Evolutionary conservation across 2,888 invertebrate genomes (phyloP).

Genomic region (Stictocephala bisonia): DNA sequence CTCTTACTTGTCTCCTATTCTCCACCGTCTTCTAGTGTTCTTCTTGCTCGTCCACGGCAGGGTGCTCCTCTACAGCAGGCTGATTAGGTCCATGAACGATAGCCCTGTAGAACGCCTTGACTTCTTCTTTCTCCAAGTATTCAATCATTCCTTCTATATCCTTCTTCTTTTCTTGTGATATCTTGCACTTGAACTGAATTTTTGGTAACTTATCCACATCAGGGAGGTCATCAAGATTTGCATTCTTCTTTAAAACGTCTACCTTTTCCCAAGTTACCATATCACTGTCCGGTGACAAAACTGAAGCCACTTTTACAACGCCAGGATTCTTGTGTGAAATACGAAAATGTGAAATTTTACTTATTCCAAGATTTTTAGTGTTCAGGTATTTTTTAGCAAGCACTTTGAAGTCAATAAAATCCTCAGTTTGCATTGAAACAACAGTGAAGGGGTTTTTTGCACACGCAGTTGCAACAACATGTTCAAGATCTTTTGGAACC

Average conservation of each 20-base stretch:
- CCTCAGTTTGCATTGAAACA: constrained; percentile 41
- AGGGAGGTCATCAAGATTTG: constrained; percentile 38
- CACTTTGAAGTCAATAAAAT: constrained; percentile 42
- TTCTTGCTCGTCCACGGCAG: background rate
- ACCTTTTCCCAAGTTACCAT: constrained; percentile 36
- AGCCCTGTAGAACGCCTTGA: constrained; percentile 37
- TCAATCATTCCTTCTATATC: constrained; percentile 41
- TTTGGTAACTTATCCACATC: constrained; percentile 37
- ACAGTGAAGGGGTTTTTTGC: constrained; percentile 37
- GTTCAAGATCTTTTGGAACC: constrained; percentile 45
- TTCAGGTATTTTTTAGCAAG: constrained; percentile 43
- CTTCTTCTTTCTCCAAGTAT: constrained; percentile 42
- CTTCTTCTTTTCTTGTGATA: constrained; percentile 41
- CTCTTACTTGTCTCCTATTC: constrained; percentile 1
- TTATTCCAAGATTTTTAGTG: constrained; percentile 40
- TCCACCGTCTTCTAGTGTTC: constrained; percentile 15
- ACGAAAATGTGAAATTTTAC: constrained; percentile 34
- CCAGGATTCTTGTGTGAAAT: constrained; percentile 40
- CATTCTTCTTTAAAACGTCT: constrained; percentile 45
- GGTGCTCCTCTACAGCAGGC: constrained; percentile 25
- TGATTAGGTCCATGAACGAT: constrained; percentile 16
- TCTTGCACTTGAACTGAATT: constrained; percentile 38
- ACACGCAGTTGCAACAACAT: constrained; percentile 32
- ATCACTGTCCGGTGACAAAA: constrained; percentile 17
- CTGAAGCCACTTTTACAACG: constrained; percentile 42